Evolutionary conservation across 35 echinoderm and acorn worm genomes (phyloP).

Genomic region (Ophiothrix spiculata): DNA sequence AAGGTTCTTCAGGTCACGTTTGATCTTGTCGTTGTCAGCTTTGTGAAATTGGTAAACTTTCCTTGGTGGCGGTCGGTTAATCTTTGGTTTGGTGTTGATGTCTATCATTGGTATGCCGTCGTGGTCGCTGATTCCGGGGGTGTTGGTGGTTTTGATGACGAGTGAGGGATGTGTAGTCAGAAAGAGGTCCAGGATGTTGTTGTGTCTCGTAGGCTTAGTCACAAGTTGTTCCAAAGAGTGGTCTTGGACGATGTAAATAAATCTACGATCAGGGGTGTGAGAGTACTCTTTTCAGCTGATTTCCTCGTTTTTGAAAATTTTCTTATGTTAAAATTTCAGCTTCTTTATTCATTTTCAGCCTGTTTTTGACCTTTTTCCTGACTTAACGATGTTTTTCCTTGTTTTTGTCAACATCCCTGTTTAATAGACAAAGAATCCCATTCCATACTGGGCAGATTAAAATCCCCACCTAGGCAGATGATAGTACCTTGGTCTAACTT

Average conservation of each 20-base stretch:
- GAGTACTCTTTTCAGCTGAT: too few relatives aligned
- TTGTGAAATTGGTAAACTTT: neutral
- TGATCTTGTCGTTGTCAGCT: neutral
- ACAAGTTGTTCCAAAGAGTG: neutral
- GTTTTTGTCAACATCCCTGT: too few relatives aligned
- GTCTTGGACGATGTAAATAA: neutral
- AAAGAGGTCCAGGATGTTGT: neutral
- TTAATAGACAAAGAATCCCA: neutral
- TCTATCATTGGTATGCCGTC: neutral
- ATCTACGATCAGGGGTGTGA: too few relatives aligned
- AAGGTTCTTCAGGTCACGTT: neutral
- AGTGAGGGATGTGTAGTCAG: neutral
- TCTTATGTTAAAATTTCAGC: too few relatives aligned
- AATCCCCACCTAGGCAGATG: constrained; percentile 7
- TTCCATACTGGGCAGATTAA: neutral
- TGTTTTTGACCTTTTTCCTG: too few relatives aligned
- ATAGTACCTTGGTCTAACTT: neutral
- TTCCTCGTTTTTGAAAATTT: too few relatives aligned
- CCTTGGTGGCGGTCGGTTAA: neutral
- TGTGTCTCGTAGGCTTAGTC: neutral
- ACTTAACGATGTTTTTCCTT: neutral
- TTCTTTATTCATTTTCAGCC: too few relatives aligned
- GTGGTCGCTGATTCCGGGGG: neutral
- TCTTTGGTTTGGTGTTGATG: neutral
- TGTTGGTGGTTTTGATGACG: neutral